Conservation (phyloP, 1,140 invertebrate species). For the Dinoponera quadriceps region DNA sequence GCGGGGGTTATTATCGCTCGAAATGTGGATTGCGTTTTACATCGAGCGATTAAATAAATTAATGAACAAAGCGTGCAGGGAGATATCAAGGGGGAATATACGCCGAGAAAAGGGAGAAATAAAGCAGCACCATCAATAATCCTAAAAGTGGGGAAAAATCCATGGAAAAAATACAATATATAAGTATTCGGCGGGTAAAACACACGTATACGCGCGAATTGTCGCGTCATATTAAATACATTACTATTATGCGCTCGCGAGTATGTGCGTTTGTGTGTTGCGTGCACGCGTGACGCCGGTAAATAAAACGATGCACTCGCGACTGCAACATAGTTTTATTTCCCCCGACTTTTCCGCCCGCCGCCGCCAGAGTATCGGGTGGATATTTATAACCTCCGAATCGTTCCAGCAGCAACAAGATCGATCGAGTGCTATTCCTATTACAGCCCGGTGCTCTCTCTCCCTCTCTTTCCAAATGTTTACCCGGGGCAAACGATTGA, state of each 20-base stretch:
- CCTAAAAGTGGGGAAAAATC: too few relatives aligned
- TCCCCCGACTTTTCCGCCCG: conserved; percentile 30
- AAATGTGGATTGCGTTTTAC: too few relatives aligned
- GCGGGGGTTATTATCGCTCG: too few relatives aligned
- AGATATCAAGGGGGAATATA: too few relatives aligned
- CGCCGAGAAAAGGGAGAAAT: too few relatives aligned
- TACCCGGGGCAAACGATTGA: conserved; percentile 53
- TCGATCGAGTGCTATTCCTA: conserved; percentile 57
- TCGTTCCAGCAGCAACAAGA: conserved; percentile 54
- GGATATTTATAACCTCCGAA: conserved; percentile 56
- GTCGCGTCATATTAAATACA: background rate
- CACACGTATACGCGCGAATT: background rate
- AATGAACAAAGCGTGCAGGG: too few relatives aligned
- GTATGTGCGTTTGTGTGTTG: background rate
- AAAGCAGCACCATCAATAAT: too few relatives aligned
- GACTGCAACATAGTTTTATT: conserved; percentile 45
- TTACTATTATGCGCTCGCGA: conserved; percentile 5
- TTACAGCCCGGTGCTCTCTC: conserved; percentile 34
- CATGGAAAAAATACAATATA: background rate
- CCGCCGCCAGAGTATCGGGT: conserved; percentile 27
- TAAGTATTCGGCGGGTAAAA: background rate
- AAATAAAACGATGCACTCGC: conserved; percentile 35
- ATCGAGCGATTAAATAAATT: too few relatives aligned
- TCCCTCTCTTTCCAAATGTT: conserved; percentile 23
- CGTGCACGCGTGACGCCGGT: background rate